Percentiles rank a stretch among this genome's conserved stretches.
Conservation (phyloP, 2,888 invertebrate species). For the Chromoteleia sp. region DNA sequence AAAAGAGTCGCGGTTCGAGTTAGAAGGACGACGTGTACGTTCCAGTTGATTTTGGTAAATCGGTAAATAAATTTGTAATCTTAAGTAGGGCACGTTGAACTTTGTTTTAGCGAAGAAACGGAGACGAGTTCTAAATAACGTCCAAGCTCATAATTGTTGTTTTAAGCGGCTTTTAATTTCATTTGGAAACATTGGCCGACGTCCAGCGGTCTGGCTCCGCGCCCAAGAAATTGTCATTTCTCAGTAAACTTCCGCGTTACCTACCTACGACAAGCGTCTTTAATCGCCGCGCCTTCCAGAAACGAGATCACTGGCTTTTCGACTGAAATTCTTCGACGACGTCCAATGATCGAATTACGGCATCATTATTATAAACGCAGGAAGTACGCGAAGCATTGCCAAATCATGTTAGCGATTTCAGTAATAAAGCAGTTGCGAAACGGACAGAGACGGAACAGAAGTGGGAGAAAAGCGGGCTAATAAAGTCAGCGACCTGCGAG, state of each 20-base stretch:
- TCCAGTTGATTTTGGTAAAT: too few relatives aligned
- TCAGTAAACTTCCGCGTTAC: slow-evolving; percentile 63
- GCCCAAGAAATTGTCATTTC: slow-evolving; percentile 69
- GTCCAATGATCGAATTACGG: slow-evolving; percentile 52
- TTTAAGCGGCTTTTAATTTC: slow-evolving; percentile 64
- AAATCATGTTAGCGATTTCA: slow-evolving; percentile 32
- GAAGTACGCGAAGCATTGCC: slow-evolving; percentile 23
- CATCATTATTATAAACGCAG: slow-evolving; percentile 49
- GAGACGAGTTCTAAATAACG: slow-evolving; percentile 17
- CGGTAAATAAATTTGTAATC: too few relatives aligned
- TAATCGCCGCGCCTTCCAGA: slow-evolving; percentile 61
- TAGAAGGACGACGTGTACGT: too few relatives aligned
- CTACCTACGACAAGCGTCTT: slow-evolving; percentile 70
- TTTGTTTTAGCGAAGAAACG: slow-evolving; percentile 7
- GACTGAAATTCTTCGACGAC: slow-evolving; percentile 33
- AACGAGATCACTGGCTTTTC: slow-evolving; percentile 48
- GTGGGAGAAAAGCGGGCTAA: not conserved
- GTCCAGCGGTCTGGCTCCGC: slow-evolving; percentile 62
- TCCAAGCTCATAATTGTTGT: slow-evolving; percentile 53
- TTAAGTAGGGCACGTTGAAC: slow-evolving; percentile 50
- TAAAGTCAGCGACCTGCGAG: slow-evolving; percentile 25
- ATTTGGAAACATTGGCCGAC: slow-evolving; percentile 66
- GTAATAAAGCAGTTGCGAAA: slow-evolving; percentile 22
- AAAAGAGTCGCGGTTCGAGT: too few relatives aligned
- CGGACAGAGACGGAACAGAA: not conserved